phyloP scores from a whole-genome alignment of 1,140 invertebrate genomes.

The Macrotrachela quadricornifera region DNA sequence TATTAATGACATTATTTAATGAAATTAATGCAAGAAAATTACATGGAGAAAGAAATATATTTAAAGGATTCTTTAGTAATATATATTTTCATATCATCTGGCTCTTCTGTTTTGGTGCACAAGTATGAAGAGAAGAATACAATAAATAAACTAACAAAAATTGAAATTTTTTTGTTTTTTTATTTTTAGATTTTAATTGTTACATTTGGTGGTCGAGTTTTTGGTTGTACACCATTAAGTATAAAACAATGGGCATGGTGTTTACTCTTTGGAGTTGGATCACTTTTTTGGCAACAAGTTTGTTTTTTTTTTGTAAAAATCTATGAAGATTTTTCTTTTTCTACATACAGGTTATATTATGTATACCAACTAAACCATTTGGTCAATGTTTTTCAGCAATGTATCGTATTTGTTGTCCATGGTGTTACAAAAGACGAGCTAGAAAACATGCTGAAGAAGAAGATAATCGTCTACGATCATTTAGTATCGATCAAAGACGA shows the following conservation, averaged over 20 bases:
- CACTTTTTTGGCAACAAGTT: conserved; percentile 90
- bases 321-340: no score
- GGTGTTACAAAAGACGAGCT: no score
- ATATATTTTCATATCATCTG: conserved; percentile 95
- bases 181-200: conserved; percentile 64
- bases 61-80: conserved; percentile 69
- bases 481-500: no score
- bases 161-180: conserved; percentile 3
- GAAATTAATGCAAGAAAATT: conserved; percentile 99
- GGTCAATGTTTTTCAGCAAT: no score
- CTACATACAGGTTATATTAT: no score
- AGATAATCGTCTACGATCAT: no score
- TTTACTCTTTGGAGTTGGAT: conserved; percentile 81
- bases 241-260: conserved; percentile 98
- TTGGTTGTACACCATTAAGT: conserved; percentile 65
- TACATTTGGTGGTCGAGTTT: conserved; percentile 84
- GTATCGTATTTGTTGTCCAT: no score
- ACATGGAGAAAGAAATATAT: conserved; percentile 92
- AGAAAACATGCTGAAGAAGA: no score
- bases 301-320: no score
- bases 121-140: conserved; percentile 55
- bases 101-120: conserved; percentile 69
- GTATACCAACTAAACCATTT: no score
- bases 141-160: background rate
- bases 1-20: conserved; percentile 99